Conservation (phyloP, 2,113 vertebrate species). For the Nesoenas mayeri region DNA sequence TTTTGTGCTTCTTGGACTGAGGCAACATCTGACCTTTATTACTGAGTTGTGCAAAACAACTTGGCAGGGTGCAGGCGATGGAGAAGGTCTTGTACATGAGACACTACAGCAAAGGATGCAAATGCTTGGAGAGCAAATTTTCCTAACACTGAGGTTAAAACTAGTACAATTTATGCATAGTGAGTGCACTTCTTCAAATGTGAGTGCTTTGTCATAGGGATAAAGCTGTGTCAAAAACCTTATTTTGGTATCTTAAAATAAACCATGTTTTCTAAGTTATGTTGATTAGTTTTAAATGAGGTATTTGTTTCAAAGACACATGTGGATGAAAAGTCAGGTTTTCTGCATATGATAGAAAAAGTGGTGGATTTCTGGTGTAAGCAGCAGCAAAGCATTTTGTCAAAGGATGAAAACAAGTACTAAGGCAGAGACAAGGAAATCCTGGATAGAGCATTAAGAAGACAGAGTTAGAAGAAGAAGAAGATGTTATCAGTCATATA, state of each 20-base stretch:
- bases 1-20: neutral
- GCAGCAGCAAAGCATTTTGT: neutral
- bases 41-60: neutral
- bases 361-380: neutral
- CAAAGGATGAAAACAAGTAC: neutral
- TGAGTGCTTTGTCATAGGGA: neutral
- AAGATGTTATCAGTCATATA: neutral
- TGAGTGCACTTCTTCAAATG: neutral
- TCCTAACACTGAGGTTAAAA: neutral
- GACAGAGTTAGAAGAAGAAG: neutral
- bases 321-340: neutral
- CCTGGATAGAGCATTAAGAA: neutral
- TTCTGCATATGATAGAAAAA: neutral
- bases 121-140: neutral
- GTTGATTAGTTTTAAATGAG: neutral
- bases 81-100: neutral
- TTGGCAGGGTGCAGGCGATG: neutral
- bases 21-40: constrained; percentile 27
- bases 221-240: neutral
- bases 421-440: neutral
- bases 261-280: neutral
- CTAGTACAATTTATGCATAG: neutral
- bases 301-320: neutral
- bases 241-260: neutral
- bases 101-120: neutral